Base-by-base conservation (phyloP, 1,140 invertebrate species). In the Goniozus legneri region DNA sequence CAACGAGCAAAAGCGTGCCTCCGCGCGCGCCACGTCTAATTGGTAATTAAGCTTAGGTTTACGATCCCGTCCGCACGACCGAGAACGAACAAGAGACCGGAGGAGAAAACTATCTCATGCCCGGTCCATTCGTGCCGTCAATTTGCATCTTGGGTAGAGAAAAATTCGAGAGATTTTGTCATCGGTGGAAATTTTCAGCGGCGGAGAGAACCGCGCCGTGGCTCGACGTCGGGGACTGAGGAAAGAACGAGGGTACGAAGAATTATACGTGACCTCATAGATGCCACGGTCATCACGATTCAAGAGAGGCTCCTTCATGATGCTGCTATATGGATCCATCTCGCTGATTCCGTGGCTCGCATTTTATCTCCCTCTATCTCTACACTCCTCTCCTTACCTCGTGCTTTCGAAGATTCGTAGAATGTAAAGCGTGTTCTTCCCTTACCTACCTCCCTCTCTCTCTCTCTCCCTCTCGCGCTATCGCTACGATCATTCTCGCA, bases 31-130 rank as follows among this genome's bases (percentile, higher is more conserved):
- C 60, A 71, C 65, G 64, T 73, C 68, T 72, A 75, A 73, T 75
- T 72, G 69, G 67, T 75, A 75, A 75, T 73, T 73, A 75, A 70
- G 65, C 63, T 62, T 60, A 60, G 58, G 46, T 72, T 73, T 74
- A 69, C 65, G 64, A 51, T 56, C 44, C 47, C 54, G 39, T 19
- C 8, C 30, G 4, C 24, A 27, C 40, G 14, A 14, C 18, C 33
- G 32, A 22, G 19, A 36, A 37, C 15, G 24, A 35, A n/a, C 15
- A 48, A 43, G 46, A 45, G 52, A 45, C 37, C 10, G 4, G 4
- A 27, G 4, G 24, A 27, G 24, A 27, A 27, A 27, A 27, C 4
- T 6, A 27, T 27, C 24, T 6, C 24, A 27, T n/a, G n/a, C n/a
- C n/a, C n/a, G n/a, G n/a, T n/a, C n/a, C n/a, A n/a, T n/a, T n/a